Conservation (phyloP, 2,888 invertebrate species). For the Oscheius onirici region DNA sequence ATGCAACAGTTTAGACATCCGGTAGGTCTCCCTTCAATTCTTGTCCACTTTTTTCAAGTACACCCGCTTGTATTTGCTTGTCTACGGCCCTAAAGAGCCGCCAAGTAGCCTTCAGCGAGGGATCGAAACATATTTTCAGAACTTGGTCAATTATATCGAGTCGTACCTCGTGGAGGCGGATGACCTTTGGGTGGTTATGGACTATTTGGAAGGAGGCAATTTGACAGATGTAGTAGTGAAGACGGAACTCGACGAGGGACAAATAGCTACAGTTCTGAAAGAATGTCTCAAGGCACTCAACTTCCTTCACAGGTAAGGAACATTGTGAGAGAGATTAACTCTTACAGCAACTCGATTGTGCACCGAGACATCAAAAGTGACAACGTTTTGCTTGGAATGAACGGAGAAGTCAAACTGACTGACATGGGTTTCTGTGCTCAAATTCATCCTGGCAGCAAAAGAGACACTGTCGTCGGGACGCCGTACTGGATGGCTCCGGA, state of each 20-base stretch:
- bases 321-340: background rate
- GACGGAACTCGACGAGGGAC: slow-evolving; percentile 89
- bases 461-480: slow-evolving; percentile 70
- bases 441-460: slow-evolving; percentile 86
- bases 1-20: slow-evolving; percentile 90
- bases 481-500: slow-evolving; percentile 85
- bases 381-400: slow-evolving; percentile 90
- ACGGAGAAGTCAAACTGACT: slow-evolving; percentile 74
- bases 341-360: slow-evolving; percentile 80
- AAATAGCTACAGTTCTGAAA: slow-evolving; percentile 92
- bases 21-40: slow-evolving; percentile 37
- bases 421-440: slow-evolving; percentile 99
- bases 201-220: slow-evolving; percentile 89
- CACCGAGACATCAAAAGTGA: slow-evolving; percentile 98
- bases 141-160: slow-evolving; percentile 93
- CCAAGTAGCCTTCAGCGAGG: background rate
- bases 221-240: slow-evolving; percentile 83
- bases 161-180: slow-evolving; percentile 76
- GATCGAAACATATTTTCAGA: slow-evolving; percentile 72
- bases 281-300: slow-evolving; percentile 87
- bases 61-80: background rate
- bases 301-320: slow-evolving; percentile 80
- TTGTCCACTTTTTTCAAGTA: background rate
- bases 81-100: background rate
- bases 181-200: slow-evolving; percentile 96